Evolutionary conservation across 2,888 invertebrate genomes (phyloP), one percentile per base, ranked within the genome.

Genomic region (Smittia aterrima): DNA sequence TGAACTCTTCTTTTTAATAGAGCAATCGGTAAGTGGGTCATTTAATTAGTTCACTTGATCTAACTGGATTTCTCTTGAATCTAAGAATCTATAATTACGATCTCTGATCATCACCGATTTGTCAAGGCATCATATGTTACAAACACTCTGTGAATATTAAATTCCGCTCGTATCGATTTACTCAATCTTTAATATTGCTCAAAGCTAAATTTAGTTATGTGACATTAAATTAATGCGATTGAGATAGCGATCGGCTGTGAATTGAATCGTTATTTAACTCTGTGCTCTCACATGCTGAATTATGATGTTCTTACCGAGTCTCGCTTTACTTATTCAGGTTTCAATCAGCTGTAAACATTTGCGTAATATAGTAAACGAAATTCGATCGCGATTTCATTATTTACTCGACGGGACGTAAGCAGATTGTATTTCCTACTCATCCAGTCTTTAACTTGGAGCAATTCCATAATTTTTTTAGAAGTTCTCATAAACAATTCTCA

Each of bases 141-240:
- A 3, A 2, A n/a, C 47, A n/a, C 47, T 47, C 47, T 6, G 11
- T 47, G 47, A 47, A n/a, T 47, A 47, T 47, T 47, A 11, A 38
- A n/a, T 47, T 47, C 16, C 47, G 32, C 32, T n/a, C n/a, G 9
- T 6, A 32, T 3, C 32, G 32, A 6, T 32, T 9, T 6, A 32
- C 32, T 32, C 32, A 32, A 32, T 32, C 32, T 6, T 9, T 32
- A 9, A 32, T 32, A 3, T 32, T 32, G 32, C 32, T 32, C 32
- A 3, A 32, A 32, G 32, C 32, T 32, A 32, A 6, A 32, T 32
- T 32, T 32, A 32, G 32, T 6, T 9, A 32, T 32, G 47, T 47
- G 47, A 47, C 47, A 47, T 47, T 9, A n/a, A 47, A 47, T 16
- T n/a, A 47, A 47, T 47, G 47, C 47, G 47, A 47, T 47, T n/a